phyloP scores from a whole-genome alignment of 2,888 invertebrate genomes.

The Hydropsyche betteni region DNA sequence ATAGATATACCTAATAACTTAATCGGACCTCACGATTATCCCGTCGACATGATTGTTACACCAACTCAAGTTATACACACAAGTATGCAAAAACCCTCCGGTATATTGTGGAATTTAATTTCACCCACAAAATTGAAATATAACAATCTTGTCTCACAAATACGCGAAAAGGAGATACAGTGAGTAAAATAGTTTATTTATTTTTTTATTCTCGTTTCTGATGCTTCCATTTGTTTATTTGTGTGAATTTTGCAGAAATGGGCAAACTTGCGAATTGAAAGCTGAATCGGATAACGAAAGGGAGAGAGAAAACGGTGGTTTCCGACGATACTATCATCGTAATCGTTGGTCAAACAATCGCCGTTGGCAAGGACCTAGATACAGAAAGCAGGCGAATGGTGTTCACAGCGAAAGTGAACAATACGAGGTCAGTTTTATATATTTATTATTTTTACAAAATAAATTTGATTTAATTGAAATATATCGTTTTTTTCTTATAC shows the following conservation, averaged over 20 bases:
- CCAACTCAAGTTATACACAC: conserved; percentile 72
- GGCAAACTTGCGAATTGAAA: conserved; percentile 71
- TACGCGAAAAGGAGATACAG: conserved; percentile 75
- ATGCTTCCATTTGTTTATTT: not conserved
- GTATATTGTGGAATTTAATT: conserved; percentile 83
- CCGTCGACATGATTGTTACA: conserved; percentile 86
- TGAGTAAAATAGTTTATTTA: conserved; percentile 57
- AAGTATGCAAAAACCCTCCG: conserved; percentile 67
- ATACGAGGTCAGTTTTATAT: conserved; percentile 31
- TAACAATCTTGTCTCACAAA: conserved; percentile 76
- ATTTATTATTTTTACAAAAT: too few relatives aligned
- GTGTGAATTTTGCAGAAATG: conserved; percentile 60
- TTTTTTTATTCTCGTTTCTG: conserved; percentile 2
- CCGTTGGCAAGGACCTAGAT: conserved; percentile 52
- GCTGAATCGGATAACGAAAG: conserved; percentile 76
- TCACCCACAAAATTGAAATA: conserved; percentile 76
- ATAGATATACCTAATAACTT: conserved; percentile 71
- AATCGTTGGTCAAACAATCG: conserved; percentile 57
- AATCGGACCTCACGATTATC: conserved; percentile 83
- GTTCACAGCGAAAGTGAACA: conserved; percentile 54
- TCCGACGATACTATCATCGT: conserved; percentile 55
- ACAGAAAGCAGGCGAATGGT: conserved; percentile 30
- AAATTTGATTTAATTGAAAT: too few relatives aligned
- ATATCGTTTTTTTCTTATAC: not conserved
- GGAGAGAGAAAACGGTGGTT: conserved; percentile 60